Percentiles rank a stretch among this genome's conserved stretches.
phyloP scores from a whole-genome alignment of 2,113 vertebrate genomes.

The Sinocyclocheilus maitianheensis region DNA sequence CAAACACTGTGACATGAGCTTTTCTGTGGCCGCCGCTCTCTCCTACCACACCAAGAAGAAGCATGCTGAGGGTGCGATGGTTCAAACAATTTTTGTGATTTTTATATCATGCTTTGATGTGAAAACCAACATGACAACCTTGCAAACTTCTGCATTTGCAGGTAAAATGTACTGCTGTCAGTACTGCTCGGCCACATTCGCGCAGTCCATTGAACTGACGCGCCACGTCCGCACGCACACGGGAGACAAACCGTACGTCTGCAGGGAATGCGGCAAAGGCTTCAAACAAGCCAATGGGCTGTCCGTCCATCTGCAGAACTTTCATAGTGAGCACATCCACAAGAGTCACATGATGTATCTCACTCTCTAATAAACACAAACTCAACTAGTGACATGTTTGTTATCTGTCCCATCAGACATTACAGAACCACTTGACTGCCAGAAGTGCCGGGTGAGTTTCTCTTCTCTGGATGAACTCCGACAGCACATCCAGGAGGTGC shows the following conservation, averaged over 20 bases:
- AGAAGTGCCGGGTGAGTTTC: slow-evolving; percentile 89
- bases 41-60: slow-evolving; percentile 92
- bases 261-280: slow-evolving; percentile 88
- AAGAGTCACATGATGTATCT: neutral
- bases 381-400: neutral
- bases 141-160: slow-evolving; percentile 54
- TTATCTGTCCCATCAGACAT: slow-evolving; percentile 70
- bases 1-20: slow-evolving; percentile 87
- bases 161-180: slow-evolving; percentile 91
- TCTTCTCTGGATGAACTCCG: slow-evolving; percentile 82
- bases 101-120: no score
- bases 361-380: neutral
- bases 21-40: slow-evolving; percentile 85
- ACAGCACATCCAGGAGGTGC: slow-evolving; percentile 81
- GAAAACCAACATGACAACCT: neutral
- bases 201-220: slow-evolving; percentile 87
- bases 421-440: slow-evolving; percentile 85
- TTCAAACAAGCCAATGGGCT: slow-evolving; percentile 89
- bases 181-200: slow-evolving; percentile 85
- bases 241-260: slow-evolving; percentile 86
- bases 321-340: slow-evolving; percentile 79
- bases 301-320: slow-evolving; percentile 85
- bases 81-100: neutral
- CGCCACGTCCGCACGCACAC: slow-evolving; percentile 87
- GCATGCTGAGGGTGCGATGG: slow-evolving; percentile 81